Percentiles rank a stretch among this genome's conserved stretches.
Evolutionary conservation across 2,888 invertebrate genomes (phyloP).

Genomic region (Cephus nigrinus): DNA sequence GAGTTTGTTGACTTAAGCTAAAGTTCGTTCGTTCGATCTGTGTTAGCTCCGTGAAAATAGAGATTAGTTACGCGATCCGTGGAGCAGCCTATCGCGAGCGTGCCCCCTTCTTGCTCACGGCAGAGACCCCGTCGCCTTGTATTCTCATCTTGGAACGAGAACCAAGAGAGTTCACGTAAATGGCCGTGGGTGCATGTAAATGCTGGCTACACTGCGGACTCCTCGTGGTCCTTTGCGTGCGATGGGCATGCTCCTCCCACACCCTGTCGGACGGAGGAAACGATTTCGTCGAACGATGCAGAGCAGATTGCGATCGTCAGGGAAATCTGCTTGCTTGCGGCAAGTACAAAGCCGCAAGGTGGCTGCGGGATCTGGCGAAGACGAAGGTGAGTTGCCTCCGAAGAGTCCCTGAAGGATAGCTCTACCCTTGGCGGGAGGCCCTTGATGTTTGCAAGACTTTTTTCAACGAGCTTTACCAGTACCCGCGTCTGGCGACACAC

Average conservation of each 20-base stretch:
- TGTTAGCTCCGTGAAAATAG: slow-evolving; percentile 10
- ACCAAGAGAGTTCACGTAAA: no score
- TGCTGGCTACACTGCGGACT: slow-evolving; percentile 1
- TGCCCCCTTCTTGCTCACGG: slow-evolving; percentile 2
- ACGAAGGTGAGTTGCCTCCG: slow-evolving; percentile 50
- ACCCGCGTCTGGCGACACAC: no score
- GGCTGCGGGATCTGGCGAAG: slow-evolving; percentile 53
- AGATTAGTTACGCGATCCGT: slow-evolving; percentile 14
- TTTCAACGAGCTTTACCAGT: neutral
- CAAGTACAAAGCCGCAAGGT: slow-evolving; percentile 57
- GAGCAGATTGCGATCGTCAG: slow-evolving; percentile 50
- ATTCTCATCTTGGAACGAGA: no score
- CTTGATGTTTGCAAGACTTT: neutral
- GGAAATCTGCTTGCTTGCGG: slow-evolving; percentile 53
- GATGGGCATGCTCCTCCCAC: slow-evolving; percentile 29
- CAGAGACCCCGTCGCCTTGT: no score
- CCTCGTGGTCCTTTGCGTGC: slow-evolving; percentile 35
- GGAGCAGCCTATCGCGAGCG: neutral
- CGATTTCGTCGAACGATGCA: slow-evolving; percentile 55
- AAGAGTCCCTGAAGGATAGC: no score
- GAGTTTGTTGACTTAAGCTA: slow-evolving; percentile 29
- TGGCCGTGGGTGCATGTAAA: no score
- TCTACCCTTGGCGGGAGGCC: no score
- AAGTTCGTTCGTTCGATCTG: no score
- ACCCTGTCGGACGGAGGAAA: slow-evolving; percentile 21